Evolutionary conservation across 2,113 vertebrate species (phyloP).

Genomic region (Archilochus colubris): DNA sequence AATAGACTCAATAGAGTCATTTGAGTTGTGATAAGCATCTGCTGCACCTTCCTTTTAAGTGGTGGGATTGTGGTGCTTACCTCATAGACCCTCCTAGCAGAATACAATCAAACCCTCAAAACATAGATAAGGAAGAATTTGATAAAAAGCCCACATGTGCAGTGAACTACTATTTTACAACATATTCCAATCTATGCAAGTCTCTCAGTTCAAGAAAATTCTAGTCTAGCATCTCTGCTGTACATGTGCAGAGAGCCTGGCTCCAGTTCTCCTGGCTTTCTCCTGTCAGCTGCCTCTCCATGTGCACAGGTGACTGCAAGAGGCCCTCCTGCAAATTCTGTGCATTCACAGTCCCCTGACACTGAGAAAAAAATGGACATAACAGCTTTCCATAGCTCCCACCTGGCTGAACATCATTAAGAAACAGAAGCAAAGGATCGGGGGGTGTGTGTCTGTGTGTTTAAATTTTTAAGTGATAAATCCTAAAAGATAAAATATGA

Average conservation of each 20-base stretch:
- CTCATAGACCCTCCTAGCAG: not conserved
- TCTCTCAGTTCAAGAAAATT: not conserved
- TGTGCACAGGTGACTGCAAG: not conserved
- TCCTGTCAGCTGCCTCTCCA: not conserved
- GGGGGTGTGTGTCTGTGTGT: not conserved
- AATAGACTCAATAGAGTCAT: not conserved
- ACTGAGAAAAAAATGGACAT: not conserved
- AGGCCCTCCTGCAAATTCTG: not conserved
- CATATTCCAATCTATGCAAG: not conserved
- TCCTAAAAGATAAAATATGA: not conserved
- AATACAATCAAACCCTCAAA: not conserved
- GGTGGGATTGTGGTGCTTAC: not conserved
- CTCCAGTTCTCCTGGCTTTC: not conserved
- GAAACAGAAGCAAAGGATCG: not conserved
- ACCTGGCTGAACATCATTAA: not conserved
- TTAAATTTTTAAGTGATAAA: slow-evolving; percentile 20
- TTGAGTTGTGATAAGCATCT: not conserved
- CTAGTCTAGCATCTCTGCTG: not conserved
- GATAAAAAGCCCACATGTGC: not conserved
- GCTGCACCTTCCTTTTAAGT: not conserved
- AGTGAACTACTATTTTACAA: not conserved
- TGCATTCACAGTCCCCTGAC: not conserved
- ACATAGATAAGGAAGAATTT: not conserved
- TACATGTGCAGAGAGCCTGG: not conserved
- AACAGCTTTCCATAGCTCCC: not conserved